These are phyloP conservation scores for Asbolus verrucosus DNA, from an alignment of 1,140 invertebrate genomes.

Conservation along the genomic window DNA sequence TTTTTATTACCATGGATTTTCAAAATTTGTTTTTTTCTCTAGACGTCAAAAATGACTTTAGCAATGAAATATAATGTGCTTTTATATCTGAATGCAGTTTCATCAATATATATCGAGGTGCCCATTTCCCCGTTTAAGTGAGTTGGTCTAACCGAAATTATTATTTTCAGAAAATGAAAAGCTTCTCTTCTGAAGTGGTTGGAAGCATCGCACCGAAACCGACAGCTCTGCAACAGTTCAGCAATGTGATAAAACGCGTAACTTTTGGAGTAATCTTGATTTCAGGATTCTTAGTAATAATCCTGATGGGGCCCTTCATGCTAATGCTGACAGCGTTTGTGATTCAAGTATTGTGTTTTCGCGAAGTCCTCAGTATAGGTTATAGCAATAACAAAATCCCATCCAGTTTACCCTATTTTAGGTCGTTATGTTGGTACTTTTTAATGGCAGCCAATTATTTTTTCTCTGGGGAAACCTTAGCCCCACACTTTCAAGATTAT, in stretches of 20 bases:
- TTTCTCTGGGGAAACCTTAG: slow-evolving; percentile 96
- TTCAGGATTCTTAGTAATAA: slow-evolving; percentile 87
- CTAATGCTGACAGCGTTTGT: slow-evolving; percentile 91
- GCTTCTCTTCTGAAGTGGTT: not conserved
- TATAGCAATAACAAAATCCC: slow-evolving; percentile 95
- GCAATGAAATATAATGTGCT: too few relatives aligned
- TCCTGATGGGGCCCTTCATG: slow-evolving; percentile 93
- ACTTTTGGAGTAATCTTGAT: slow-evolving; percentile 98
- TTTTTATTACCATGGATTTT: too few relatives aligned
- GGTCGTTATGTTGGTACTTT: slow-evolving; percentile 98
- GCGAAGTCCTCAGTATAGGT: slow-evolving; percentile 99
- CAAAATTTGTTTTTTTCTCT: too few relatives aligned
- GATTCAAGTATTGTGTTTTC: slow-evolving; percentile 99
- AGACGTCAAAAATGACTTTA: too few relatives aligned
- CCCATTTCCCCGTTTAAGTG: too few relatives aligned
- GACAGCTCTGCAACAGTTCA: not conserved
- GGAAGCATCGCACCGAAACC: not conserved
- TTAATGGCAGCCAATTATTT: slow-evolving; percentile 98
- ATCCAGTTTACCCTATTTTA: slow-evolving; percentile 95
- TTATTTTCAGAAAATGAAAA: slow-evolving; percentile 19
- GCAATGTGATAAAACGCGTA: slow-evolving; percentile 94
- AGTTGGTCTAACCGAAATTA: too few relatives aligned
- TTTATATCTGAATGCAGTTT: too few relatives aligned
- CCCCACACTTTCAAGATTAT: slow-evolving; percentile 94
- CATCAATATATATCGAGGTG: too few relatives aligned